Evolutionary conservation across 2,113 vertebrate genomes (phyloP).

Genomic region (Canis aureus): DNA sequence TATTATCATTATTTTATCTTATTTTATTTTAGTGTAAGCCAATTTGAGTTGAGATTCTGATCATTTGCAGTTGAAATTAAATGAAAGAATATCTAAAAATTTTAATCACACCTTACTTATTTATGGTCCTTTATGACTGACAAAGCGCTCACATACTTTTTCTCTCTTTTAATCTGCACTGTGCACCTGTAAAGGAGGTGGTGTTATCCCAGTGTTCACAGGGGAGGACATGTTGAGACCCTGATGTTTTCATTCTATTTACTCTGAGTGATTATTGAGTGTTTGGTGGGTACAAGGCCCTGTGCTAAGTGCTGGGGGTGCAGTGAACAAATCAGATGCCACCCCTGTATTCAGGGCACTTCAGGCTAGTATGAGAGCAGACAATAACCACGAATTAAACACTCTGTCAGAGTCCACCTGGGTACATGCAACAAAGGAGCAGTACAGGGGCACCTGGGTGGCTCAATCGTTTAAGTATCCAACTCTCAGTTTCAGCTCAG

Average conservation of each 20-base stretch:
- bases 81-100: neutral
- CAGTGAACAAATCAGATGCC: neutral
- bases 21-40: neutral
- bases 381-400: neutral
- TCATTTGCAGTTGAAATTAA: neutral
- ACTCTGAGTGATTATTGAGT: neutral
- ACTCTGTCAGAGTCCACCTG: neutral
- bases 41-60: neutral
- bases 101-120: neutral
- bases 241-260: neutral
- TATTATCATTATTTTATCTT: neutral
- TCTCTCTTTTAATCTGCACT: neutral
- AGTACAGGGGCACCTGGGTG: neutral
- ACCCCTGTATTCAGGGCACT: neutral
- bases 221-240: neutral
- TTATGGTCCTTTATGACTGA: neutral
- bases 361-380: neutral
- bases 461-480: neutral
- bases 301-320: neutral
- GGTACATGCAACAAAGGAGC: neutral
- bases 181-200: neutral
- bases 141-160: neutral
- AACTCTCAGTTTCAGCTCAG: neutral
- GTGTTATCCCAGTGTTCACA: neutral
- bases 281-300: accelerated